Base-by-base conservation (phyloP, 2,888 invertebrate genomes). In the Hybos culiciformis region DNA sequence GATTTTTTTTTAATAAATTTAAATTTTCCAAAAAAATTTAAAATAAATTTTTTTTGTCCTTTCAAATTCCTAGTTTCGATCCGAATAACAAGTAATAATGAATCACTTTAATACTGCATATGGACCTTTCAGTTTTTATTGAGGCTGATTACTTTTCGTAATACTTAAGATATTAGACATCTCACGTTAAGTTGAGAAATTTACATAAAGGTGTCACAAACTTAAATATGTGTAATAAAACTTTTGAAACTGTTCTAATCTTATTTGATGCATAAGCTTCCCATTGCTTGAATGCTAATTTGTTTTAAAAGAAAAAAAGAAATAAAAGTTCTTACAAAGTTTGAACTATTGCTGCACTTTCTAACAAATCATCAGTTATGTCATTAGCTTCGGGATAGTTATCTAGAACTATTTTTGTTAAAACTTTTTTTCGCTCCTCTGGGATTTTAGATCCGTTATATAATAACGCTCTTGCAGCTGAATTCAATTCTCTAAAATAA, bases 381-480 rank as follows among this genome's bases (percentile, higher is more conserved):
- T 63, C 56, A 0, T 54, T 48, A 1, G 61, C 57, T 0, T 67
- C 60, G 1, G 68, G 63, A 59, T 69, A 80, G 53, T 74, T 64
- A n/a, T 70, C 59, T 38, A 70, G 54, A 11, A 83, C 36, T 0
- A 67, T 50, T 1, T 60, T 54, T 48, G 71, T 67, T 37, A 83
- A 58, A 44, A 72, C 63, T 4, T 57, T 49, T 11, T 66, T 60
- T 14, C 80, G 64, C 1, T 50, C 50, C 1, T 59, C 63, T 0
- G 82, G 81, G 41, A 83, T 67, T 39, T 61, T 58, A 46, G 69
- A 59, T 41, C 59, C 63, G 26, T 53, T 59, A 47, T 63, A 56
- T 1, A 69, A 56, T 1, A 80, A 60, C 0, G 78, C 77, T 39
- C 75, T 71, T 0, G 75, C 77, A 0, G 76, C 74, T 0, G 75